Conservation (phyloP, 2,113 vertebrate genomes). For the Trichomycterus rosablanca region DNA sequence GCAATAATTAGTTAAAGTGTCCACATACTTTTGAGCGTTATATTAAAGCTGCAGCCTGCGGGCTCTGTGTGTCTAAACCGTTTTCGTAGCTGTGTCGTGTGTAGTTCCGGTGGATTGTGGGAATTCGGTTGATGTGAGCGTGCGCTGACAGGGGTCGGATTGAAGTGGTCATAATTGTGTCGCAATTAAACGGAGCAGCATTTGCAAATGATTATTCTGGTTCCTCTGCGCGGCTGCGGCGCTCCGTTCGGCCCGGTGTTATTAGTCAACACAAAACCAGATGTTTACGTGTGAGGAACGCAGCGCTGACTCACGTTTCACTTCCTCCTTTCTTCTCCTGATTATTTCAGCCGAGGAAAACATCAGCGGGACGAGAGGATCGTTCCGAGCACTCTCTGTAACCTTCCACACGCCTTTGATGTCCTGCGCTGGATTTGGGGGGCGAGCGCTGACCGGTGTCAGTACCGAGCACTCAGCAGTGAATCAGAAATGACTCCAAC, state of each 20-base stretch:
- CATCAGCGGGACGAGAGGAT: conserved; percentile 62
- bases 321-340: conserved; percentile 60
- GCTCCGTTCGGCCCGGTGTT: conserved; percentile 23
- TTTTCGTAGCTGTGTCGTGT: conserved; percentile 52
- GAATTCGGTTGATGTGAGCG: conserved; percentile 51
- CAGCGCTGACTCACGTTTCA: conserved; percentile 58
- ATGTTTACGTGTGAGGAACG: conserved; percentile 53
- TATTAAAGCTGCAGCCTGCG: no score
- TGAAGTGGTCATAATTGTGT: conserved; percentile 65
- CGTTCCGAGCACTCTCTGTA: conserved; percentile 59
- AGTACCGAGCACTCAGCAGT: conserved; percentile 46
- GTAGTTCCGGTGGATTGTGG: conserved; percentile 48
- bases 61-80: no score
- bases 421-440: no score
- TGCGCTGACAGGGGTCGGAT: conserved; percentile 53
- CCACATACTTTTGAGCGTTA: no score
- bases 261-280: conserved; percentile 62
- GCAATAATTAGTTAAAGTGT: no score
- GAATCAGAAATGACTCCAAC: conserved; percentile 50
- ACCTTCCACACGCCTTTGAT: conserved; percentile 58
- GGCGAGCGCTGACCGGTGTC: background rate
- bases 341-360: conserved; percentile 51
- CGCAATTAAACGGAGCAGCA: conserved; percentile 59
- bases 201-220: conserved; percentile 68
- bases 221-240: conserved; percentile 54